phyloP scores from a whole-genome alignment of 2,797 vertebrate species.

The Phalloptychus januarius region DNA sequence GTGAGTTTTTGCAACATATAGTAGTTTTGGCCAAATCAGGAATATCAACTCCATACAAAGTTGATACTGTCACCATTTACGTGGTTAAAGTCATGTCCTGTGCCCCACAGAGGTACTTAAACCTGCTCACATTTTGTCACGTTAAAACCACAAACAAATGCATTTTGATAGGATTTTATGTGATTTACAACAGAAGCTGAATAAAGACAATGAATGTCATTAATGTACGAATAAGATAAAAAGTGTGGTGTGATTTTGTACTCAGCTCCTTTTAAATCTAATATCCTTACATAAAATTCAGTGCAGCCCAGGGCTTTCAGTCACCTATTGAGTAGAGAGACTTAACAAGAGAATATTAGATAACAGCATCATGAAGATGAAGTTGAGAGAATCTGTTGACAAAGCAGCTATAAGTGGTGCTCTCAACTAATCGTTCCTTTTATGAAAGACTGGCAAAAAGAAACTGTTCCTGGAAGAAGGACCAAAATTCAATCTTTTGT shows the following conservation, averaged over 20 bases:
- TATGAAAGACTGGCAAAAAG: neutral
- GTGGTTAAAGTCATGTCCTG: neutral
- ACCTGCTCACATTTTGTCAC: neutral
- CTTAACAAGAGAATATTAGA: neutral
- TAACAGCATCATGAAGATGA: neutral
- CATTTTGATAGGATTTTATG: neutral
- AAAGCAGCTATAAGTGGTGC: neutral
- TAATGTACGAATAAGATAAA: neutral
- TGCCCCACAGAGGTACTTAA: neutral
- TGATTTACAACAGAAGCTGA: neutral
- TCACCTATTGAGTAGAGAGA: neutral
- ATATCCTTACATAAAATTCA: neutral
- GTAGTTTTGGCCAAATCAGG: slow-evolving; percentile 6
- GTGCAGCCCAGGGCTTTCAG: too few species aligned
- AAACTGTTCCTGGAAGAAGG: neutral
- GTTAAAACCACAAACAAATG: neutral
- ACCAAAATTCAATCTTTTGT: neutral
- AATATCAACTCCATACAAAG: neutral
- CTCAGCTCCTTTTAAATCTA: neutral
- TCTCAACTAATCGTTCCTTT: too few species aligned
- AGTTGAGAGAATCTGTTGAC: neutral
- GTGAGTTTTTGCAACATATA: neutral
- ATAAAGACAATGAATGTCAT: neutral
- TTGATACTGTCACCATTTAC: neutral
- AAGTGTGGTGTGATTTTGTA: neutral